Evolutionary conservation across 2,113 vertebrate genomes (phyloP).

Genomic region (Corythaixoides concolor): DNA sequence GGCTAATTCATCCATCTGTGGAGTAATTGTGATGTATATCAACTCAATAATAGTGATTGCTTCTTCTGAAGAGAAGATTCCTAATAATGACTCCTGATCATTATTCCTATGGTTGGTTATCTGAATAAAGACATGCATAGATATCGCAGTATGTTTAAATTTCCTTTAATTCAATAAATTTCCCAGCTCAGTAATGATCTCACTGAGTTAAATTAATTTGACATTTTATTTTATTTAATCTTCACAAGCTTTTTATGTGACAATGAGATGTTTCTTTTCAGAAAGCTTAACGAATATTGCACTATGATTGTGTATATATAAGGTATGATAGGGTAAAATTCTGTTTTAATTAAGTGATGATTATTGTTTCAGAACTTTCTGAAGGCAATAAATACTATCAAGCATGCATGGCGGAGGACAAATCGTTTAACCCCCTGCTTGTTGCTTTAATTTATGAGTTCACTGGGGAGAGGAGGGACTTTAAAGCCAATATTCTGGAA

Average conservation of each 20-base stretch:
- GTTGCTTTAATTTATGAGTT: not conserved
- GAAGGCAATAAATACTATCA: not conserved
- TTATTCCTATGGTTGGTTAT: not conserved
- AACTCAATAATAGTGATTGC: not conserved
- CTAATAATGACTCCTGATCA: not conserved
- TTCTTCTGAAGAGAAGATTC: not conserved
- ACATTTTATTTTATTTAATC: not conserved
- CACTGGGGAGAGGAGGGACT: not conserved
- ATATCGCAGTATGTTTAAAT: not conserved
- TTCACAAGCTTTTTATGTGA: not conserved
- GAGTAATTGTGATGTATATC: not conserved
- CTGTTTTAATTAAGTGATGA: not conserved
- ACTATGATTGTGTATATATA: not conserved
- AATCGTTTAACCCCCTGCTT: not conserved
- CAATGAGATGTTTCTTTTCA: not conserved
- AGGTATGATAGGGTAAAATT: not conserved
- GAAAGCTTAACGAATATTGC: not conserved
- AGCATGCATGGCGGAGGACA: not conserved
- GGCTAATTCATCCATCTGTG: not conserved
- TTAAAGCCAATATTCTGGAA: not conserved
- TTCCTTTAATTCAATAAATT: not conserved
- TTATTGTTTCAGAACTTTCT: not conserved
- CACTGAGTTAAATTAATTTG: not conserved
- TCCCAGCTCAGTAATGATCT: not conserved
- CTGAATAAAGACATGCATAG: not conserved